These are phyloP conservation scores for Stomorhina lunata DNA, from an alignment of 2,888 invertebrate genomes.

Conservation along the genomic window DNA sequence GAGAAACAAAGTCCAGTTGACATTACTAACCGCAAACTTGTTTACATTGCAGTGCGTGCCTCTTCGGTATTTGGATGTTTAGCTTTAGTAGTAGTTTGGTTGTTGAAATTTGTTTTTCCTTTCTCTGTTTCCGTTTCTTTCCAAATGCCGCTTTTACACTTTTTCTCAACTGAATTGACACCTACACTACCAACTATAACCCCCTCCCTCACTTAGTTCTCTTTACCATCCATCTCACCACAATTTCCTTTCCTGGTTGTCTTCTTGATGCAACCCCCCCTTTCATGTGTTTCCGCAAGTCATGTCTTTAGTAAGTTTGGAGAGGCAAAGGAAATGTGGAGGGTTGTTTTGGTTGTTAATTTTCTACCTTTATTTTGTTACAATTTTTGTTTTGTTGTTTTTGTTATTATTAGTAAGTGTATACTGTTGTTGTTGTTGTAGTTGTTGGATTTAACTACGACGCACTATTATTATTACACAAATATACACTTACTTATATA, in stretches of 20 bases:
- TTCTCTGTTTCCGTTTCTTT: not conserved
- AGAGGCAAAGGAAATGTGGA: not conserved
- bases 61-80: constrained; percentile 11
- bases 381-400: not conserved
- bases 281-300: not conserved
- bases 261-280: not conserved
- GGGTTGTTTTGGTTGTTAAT: not conserved
- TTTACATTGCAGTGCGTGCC: constrained; percentile 28
- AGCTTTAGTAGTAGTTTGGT: constrained; percentile 4
- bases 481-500: not conserved
- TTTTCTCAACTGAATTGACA: not conserved
- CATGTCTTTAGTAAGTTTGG: not conserved
- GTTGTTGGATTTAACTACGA: not conserved
- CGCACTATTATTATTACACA: not conserved
- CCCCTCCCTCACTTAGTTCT: not conserved
- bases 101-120: constrained; percentile 31
- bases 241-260: constrained; percentile 20
- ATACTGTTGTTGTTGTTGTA: constrained; percentile 24
- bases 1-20: too few species aligned
- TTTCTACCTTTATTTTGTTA: constrained; percentile 31
- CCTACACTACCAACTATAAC: not conserved
- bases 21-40: not conserved
- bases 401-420: constrained; percentile 8
- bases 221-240: not conserved
- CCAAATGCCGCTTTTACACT: constrained; percentile 14